These are phyloP conservation scores for Noctua janthe DNA, from an alignment of 2,888 invertebrate genomes.

Conservation along the genomic window DNA sequence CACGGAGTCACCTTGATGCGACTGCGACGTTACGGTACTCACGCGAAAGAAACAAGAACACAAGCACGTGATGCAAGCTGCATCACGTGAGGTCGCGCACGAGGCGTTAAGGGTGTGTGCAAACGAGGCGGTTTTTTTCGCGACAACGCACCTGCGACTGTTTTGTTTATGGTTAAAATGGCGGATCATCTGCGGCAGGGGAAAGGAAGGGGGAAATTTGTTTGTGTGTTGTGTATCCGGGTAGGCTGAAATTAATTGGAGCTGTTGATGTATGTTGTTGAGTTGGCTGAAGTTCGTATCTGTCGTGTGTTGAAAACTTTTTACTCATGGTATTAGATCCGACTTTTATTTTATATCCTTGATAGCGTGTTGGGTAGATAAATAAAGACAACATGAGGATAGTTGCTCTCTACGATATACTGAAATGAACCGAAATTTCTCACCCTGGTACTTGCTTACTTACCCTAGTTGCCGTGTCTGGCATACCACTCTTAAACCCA, in stretches of 20 bases:
- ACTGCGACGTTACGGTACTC: not conserved
- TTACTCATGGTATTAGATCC: not conserved
- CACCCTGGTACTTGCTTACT: too few species aligned
- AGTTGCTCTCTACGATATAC: not conserved
- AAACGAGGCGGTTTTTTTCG: conserved; percentile 49
- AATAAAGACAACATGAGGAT: not conserved
- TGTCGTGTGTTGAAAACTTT: not conserved
- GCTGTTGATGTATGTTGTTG: conserved; percentile 24
- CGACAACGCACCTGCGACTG: conserved; percentile 61
- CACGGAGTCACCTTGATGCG: not conserved
- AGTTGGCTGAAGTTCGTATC: not conserved
- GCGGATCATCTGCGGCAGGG: conserved; percentile 28
- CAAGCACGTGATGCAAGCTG: not conserved
- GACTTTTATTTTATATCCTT: too few species aligned
- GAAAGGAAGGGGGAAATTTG: not conserved
- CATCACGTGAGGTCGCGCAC: not conserved
- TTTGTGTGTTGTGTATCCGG: conserved; percentile 27
- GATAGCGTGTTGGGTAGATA: not conserved
- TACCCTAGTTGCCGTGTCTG: too few species aligned
- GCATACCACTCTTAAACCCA: too few species aligned
- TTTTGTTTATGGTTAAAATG: conserved; percentile 60
- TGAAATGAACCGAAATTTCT: not conserved
- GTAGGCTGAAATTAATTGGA: conserved; percentile 18
- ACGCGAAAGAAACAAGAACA: not conserved
- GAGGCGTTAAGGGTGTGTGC: conserved; percentile 47